Conservation (phyloP, 2,888 invertebrate genomes). For the Leucophora obtusa region DNA sequence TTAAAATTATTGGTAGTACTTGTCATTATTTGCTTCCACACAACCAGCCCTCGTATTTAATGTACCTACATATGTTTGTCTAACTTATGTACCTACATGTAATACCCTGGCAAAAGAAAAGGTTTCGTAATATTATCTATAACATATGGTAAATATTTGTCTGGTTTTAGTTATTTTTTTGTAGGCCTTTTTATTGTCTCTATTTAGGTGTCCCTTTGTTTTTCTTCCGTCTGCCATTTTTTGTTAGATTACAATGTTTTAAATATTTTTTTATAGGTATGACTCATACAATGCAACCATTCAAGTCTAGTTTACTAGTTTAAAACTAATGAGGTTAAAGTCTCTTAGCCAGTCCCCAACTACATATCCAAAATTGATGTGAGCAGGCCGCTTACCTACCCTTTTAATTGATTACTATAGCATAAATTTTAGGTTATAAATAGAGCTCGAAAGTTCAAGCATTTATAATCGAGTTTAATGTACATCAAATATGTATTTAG, state of each 20-base stretch:
- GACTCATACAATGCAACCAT: not conserved
- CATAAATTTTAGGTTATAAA: too few species aligned
- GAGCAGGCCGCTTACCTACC: too few species aligned
- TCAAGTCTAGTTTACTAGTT: not conserved
- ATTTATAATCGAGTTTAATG: too few species aligned
- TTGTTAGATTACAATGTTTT: slow-evolving; percentile 8
- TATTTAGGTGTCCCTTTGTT: not conserved
- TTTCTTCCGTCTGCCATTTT: not conserved
- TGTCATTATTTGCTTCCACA: slow-evolving; percentile 10
- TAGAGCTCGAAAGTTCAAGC: too few species aligned
- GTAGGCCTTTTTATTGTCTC: slow-evolving; percentile 12
- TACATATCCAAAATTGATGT: too few species aligned
- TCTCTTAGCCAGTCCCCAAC: too few species aligned
- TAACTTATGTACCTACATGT: not conserved
- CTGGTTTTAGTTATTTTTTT: slow-evolving; percentile 1
- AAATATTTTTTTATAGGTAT: not conserved
- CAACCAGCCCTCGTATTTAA: not conserved
- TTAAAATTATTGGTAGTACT: not conserved
- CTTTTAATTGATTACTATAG: too few species aligned
- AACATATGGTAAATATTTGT: slow-evolving; percentile 4
- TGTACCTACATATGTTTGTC: not conserved
- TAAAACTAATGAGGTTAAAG: too few species aligned
- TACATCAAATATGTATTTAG: too few species aligned
- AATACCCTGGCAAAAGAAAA: slow-evolving; percentile 5
- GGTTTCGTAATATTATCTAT: slow-evolving; percentile 11